Evolutionary conservation across 2,113 vertebrate genomes (phyloP).

Genomic region (Bos javanicus): DNA sequence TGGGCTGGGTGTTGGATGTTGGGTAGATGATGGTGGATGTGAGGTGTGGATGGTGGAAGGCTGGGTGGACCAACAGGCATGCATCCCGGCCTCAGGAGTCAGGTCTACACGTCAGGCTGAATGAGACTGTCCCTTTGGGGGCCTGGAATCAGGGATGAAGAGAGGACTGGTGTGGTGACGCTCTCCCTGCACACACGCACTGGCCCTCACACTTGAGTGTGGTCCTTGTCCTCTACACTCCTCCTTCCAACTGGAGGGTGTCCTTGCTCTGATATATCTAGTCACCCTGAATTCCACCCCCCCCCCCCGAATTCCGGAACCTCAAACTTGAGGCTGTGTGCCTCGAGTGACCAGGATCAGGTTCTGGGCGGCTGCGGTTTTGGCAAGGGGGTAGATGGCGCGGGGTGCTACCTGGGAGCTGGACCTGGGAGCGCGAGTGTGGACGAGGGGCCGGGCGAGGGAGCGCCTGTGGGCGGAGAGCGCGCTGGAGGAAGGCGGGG

Average conservation of each 20-base stretch:
- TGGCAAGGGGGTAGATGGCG: neutral
- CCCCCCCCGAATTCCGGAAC: too few relatives aligned
- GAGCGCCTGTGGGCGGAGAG: neutral
- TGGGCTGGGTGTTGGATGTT: neutral
- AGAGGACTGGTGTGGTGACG: fast-evolving
- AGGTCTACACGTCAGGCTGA: fast-evolving
- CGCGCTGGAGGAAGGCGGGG: neutral
- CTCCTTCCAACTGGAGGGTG: neutral
- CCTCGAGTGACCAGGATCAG: neutral
- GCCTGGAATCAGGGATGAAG: neutral
- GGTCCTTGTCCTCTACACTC: neutral
- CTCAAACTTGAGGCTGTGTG: neutral
- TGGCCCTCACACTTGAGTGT: neutral
- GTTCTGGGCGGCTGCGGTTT: neutral
- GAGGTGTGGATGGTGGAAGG: fast-evolving
- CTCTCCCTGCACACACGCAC: fast-evolving
- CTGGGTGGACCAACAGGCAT: fast-evolving
- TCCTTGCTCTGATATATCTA: neutral
- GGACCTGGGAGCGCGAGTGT: neutral
- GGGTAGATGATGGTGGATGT: neutral
- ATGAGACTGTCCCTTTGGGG: neutral
- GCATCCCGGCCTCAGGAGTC: neutral
- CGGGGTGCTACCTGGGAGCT: neutral
- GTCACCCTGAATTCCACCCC: neutral
- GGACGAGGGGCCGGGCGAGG: neutral